Evolutionary conservation across 2,888 invertebrate species (phyloP), one percentile per base, ranked within the genome.

Genomic region (Cataglyphis albicans): DNA sequence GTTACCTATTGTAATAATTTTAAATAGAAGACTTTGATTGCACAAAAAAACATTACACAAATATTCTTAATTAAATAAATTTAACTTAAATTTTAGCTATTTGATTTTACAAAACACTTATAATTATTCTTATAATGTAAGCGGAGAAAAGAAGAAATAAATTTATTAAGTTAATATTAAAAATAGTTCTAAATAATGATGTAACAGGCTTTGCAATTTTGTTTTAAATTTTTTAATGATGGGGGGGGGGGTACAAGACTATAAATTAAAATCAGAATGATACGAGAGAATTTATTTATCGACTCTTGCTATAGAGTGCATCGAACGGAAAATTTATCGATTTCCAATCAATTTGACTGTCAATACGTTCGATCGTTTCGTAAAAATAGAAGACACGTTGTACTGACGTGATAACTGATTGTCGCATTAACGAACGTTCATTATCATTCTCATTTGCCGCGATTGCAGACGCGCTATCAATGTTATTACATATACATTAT

Each of bases 401-500:
- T 78, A 80, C 83, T 91, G 90, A 21, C 21, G 21, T 21, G 21
- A 91, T 90, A 91, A 89, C 83, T 87, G 87, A 92, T 91, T 90
- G 88, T 91, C 90, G 91, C 78, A 86, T 83, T 91, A 90, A 90
- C 88, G 88, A 92, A 84, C 82, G 67, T 74, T 87, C 87, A 90
- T 91, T 91, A 92, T 91, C 89, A 89, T 88, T 87, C 86, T 75
- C 84, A 57, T 68, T 59, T 64, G 41, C 38, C 63, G 9, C 81
- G 75, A 67, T 81, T 83, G 67, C 86, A 85, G 86, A 83, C 70
- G 59, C 72, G 5, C 48, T 38, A 78, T 73, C 78, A 41, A 68
- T 67, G 63, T 44, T 38, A 29, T 29, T 29, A 29, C 29, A 29
- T 29, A 29, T 29, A 25, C 41, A 73, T 35, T 21, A 12, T 35